A percentile compares a stretch with the other conserved stretches of the same genome.
These are phyloP conservation scores for Lampropteryx suffumata DNA, from an alignment of 2,888 invertebrate genomes.

Conservation along the genomic window DNA sequence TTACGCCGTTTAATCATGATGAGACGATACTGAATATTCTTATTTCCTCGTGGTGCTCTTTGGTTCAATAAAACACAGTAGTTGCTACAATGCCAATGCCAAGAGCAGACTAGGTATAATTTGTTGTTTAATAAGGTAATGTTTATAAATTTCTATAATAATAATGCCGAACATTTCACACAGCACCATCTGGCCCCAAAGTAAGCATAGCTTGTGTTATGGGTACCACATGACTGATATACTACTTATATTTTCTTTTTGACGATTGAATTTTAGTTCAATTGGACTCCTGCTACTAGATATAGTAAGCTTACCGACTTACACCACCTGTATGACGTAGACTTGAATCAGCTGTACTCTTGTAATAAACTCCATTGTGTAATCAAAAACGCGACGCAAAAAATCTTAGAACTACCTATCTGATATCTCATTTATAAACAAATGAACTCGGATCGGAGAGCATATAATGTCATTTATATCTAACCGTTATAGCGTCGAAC, in stretches of 20 bases:
- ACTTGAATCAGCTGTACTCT: slow-evolving; percentile 4
- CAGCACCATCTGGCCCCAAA: too few species aligned
- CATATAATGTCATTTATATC: slow-evolving; percentile 17
- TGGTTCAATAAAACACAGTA: slow-evolving; percentile 1
- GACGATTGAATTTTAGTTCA: too few species aligned
- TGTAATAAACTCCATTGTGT: slow-evolving; percentile 2
- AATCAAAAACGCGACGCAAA: slow-evolving; percentile 1
- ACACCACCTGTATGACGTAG: slow-evolving; percentile 9
- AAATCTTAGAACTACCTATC: slow-evolving; percentile 5
- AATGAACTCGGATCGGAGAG: slow-evolving; percentile 8
- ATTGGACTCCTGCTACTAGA: too few species aligned
- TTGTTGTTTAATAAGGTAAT: too few species aligned
- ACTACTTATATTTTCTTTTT: too few species aligned
- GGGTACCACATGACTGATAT: too few species aligned
- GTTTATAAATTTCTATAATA: too few species aligned
- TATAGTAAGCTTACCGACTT: too few species aligned
- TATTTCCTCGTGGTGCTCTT: slow-evolving; percentile 9
- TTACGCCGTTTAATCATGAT: slow-evolving; percentile 13
- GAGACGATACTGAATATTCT: slow-evolving; percentile 6
- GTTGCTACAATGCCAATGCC: neutral
- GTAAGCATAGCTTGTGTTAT: too few species aligned
- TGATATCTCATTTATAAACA: slow-evolving; percentile 17
- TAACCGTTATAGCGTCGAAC: slow-evolving; percentile 4
- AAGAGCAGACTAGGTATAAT: neutral
- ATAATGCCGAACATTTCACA: too few species aligned